Evolutionary conservation across 2,113 vertebrate genomes (phyloP), one percentile per base, ranked within the genome.

Genomic region (Trichechus manatus): DNA sequence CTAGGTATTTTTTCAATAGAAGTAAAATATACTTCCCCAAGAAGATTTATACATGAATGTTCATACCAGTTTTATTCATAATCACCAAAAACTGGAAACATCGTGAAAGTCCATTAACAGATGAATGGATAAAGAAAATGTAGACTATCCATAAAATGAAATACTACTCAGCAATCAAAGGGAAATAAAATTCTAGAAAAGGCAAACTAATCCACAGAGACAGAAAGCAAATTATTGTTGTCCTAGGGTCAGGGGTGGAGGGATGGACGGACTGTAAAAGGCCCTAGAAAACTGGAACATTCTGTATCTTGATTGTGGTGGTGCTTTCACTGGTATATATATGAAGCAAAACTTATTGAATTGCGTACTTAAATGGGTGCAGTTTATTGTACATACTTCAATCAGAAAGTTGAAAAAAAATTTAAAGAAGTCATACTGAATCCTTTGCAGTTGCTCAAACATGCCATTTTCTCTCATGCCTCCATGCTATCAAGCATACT

Each of bases 401-500:
- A 20, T 61, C 22, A 75, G 59, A 86, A 78, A 85, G n/a, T 75
- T 53, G 7, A 70, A 72, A 79, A 84, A 20, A 53, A 23, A 20
- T 56, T 72, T 90, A 25, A 87, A 36, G 19, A 83, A 90, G 27
- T 94, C 79, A 82, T 78, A n/a, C 36, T 50, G 53, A 72, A 42
- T 72, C 89, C 50, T 87, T 93, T 83, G 42, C 42, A 81, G 22
- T 72, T 87, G 11, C 20, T 94, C 77, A 78, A 84, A 83, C 3
- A 74, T 83, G 20, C 27, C 61, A 70, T 15, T 0, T 56, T 75
- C 31, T 66, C 50, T 87, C 20, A 70, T 6, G 6, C 36, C 42
- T 93, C 2, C 1, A 14, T 78, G 27, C 19, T 70, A 74, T 87
- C 22, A 56, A 23, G 8, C n/a, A n/a, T 0, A 39, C 27, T n/a